Evolutionary conservation across 2,888 invertebrate genomes (phyloP).

Genomic region (Andrena trimmerana): DNA sequence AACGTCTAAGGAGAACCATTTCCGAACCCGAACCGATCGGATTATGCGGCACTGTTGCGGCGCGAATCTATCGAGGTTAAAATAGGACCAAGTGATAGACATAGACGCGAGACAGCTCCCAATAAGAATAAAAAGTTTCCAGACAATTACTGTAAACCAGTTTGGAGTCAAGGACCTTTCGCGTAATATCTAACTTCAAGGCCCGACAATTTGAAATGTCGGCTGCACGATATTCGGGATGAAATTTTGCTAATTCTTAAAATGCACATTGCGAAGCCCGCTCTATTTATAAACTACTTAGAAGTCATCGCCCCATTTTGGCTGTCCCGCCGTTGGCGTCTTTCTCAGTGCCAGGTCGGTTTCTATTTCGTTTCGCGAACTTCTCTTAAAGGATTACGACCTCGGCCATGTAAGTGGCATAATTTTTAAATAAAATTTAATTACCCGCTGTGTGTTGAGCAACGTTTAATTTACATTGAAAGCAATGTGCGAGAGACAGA

Average conservation of each 20-base stretch:
- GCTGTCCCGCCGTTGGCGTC: not conserved
- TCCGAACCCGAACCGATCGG: not conserved
- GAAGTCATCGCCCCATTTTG: not conserved
- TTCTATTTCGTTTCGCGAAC: not conserved
- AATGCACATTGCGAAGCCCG: not conserved
- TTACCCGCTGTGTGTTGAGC: not conserved
- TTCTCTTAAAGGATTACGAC: not conserved
- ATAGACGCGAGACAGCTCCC: not conserved
- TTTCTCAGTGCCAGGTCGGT: not conserved
- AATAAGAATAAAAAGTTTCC: not conserved
- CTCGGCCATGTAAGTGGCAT: not conserved
- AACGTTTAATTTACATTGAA: not conserved
- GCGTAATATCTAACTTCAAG: constrained; percentile 23
- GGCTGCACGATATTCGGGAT: not conserved
- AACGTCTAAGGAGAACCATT: not conserved
- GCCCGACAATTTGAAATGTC: constrained; percentile 25
- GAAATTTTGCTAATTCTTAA: not conserved
- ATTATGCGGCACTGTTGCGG: not conserved
- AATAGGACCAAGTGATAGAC: not conserved
- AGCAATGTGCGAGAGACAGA: not conserved
- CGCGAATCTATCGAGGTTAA: not conserved
- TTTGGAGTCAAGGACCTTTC: constrained; percentile 41
- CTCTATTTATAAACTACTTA: not conserved
- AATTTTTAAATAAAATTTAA: constrained; percentile 13
- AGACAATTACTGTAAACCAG: constrained; percentile 18